Conservation (phyloP, 2,888 invertebrate genomes). For the Gymnocheta viridis region DNA sequence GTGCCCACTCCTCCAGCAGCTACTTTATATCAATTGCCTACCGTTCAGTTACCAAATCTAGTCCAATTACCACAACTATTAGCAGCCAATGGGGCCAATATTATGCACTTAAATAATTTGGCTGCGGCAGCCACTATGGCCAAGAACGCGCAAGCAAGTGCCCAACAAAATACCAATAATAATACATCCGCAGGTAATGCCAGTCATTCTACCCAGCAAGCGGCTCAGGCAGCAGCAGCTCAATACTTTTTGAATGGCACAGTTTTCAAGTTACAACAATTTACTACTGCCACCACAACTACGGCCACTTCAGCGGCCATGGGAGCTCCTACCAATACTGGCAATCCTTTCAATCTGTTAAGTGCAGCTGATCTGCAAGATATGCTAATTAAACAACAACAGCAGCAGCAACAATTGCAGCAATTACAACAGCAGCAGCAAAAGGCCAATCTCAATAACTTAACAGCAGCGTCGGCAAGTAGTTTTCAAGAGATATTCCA, state of each 20-base stretch:
- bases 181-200: conserved; percentile 73
- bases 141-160: conserved; percentile 66
- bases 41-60: conserved; percentile 85
- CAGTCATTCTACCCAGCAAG: conserved; percentile 75
- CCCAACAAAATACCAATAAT: conserved; percentile 48
- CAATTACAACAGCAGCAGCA: conserved; percentile 73
- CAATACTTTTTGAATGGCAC: conserved; percentile 82
- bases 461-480: conserved; percentile 74
- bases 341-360: conserved; percentile 77
- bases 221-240: conserved; percentile 78
- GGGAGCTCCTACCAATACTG: conserved; percentile 72
- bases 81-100: conserved; percentile 83
- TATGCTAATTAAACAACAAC: conserved; percentile 76
- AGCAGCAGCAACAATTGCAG: conserved; percentile 71
- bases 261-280: conserved; percentile 81
- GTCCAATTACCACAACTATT: conserved; percentile 86
- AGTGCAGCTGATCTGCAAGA: conserved; percentile 77
- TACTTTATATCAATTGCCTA: conserved; percentile 84
- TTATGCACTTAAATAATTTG: conserved; percentile 79
- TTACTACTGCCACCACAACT: conserved; percentile 79
- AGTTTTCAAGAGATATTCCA: conserved; percentile 78
- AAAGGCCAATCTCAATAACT: conserved; percentile 67
- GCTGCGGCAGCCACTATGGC: conserved; percentile 81
- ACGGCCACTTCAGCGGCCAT: conserved; percentile 78
- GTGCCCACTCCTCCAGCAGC: conserved; percentile 48